Conservation (phyloP, 2,113 vertebrate species). For the Hydrochoerus hydrochaeris region DNA sequence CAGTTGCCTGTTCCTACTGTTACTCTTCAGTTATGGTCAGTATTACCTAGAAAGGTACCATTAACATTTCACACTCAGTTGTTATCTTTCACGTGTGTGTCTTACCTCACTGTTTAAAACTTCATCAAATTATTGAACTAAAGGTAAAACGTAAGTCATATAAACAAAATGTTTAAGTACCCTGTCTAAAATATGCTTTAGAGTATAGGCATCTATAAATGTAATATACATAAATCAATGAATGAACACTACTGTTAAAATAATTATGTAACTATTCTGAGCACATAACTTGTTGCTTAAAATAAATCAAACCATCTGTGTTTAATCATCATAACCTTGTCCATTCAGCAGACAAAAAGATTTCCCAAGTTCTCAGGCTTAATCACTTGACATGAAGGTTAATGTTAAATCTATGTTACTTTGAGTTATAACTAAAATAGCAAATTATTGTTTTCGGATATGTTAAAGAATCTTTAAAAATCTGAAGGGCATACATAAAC, state of each 20-base stretch:
- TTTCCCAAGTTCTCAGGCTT: conserved; percentile 39
- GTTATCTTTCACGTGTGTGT: neutral
- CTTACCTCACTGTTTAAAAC: neutral
- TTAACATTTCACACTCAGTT: neutral
- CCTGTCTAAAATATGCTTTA: neutral
- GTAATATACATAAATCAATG: conserved; percentile 13
- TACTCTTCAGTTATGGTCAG: neutral
- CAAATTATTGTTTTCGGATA: neutral
- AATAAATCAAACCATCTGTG: conserved; percentile 32
- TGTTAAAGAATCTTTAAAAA: neutral
- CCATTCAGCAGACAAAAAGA: neutral
- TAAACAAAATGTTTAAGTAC: neutral
- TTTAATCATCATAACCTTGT: neutral
- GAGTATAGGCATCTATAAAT: neutral
- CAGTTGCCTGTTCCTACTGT: neutral
- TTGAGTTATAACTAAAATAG: conserved; percentile 10
- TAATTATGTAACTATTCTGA: conserved; percentile 21
- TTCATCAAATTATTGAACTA: neutral
- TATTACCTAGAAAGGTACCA: neutral
- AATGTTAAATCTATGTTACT: conserved; percentile 12
- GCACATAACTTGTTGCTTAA: neutral
- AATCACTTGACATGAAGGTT: neutral
- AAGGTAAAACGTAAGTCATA: neutral
- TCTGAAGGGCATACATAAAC: neutral
- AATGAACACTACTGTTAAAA: neutral